Evolutionary conservation across 2,797 vertebrate species (phyloP).

Genomic region (Geotrypetes seraphini): DNA sequence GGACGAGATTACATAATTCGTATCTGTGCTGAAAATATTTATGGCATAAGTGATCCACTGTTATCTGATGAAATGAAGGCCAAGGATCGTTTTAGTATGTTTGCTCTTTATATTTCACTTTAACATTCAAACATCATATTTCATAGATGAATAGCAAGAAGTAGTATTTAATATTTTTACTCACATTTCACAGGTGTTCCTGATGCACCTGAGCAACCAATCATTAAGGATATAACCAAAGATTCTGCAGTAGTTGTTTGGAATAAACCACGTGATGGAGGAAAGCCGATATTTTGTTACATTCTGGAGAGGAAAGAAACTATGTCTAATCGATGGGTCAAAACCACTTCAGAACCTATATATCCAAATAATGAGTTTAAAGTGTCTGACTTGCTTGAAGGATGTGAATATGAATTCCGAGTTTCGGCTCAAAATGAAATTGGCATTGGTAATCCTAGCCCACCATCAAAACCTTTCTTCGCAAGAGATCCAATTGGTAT

Average conservation of each 20-base stretch:
- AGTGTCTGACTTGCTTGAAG: constrained; percentile 86
- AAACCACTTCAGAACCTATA: constrained; percentile 77
- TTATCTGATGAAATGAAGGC: constrained; percentile 91
- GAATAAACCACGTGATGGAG: constrained; percentile 89
- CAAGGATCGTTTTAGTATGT: constrained; percentile 92
- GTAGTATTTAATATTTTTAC: constrained; percentile 1
- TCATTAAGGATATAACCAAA: constrained; percentile 77
- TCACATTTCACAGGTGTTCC: constrained; percentile 75
- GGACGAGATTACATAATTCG: constrained; percentile 87
- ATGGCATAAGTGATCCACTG: constrained; percentile 93
- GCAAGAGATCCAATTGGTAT: constrained; percentile 93
- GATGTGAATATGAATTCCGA: constrained; percentile 92
- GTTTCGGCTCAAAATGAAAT: constrained; percentile 95
- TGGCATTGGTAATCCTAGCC: constrained; percentile 85
- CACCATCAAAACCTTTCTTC: constrained; percentile 83
- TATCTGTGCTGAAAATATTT: constrained; percentile 91
- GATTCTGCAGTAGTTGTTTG: constrained; percentile 84
- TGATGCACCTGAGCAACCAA: constrained; percentile 87
- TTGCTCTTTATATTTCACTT: constrained; percentile 15
- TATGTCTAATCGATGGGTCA: constrained; percentile 81
- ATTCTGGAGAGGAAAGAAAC: constrained; percentile 92
- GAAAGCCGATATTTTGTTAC: constrained; percentile 93
- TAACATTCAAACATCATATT: background rate
- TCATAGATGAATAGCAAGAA: background rate
- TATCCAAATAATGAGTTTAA: constrained; percentile 84